Conservation (phyloP, 2,113 vertebrate genomes). For the Arothron firmamentum region DNA sequence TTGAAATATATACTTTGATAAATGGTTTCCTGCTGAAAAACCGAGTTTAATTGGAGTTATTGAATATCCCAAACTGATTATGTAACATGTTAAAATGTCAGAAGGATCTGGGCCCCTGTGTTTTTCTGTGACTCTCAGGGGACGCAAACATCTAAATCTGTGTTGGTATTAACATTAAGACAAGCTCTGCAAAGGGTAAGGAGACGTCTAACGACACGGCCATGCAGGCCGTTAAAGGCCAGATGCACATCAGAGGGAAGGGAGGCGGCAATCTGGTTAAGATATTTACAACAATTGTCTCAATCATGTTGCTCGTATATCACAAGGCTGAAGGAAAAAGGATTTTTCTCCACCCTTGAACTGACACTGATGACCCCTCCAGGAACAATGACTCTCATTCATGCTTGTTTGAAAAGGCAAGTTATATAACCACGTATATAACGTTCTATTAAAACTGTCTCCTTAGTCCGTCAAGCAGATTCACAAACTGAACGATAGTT, state of each 20-base stretch:
- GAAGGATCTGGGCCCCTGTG: constrained; percentile 18
- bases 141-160: constrained; percentile 34
- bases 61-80: constrained; percentile 45
- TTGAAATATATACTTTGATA: constrained; percentile 55
- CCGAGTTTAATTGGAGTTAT: constrained; percentile 51
- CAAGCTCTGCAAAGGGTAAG: constrained; percentile 59
- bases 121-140: constrained; percentile 18
- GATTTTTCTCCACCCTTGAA: background rate
- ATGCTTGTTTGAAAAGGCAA: background rate
- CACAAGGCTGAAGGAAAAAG: constrained; percentile 14
- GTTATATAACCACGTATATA: no score
- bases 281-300: constrained; percentile 50
- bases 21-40: constrained; percentile 40
- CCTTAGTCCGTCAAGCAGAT: constrained; percentile 1
- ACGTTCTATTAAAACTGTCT: background rate
- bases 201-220: constrained; percentile 54
- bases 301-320: constrained; percentile 47
- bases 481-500: no score
- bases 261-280: constrained; percentile 35
- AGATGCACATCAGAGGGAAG: background rate
- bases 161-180: constrained; percentile 53
- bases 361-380: constrained; percentile 2
- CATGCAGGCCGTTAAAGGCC: constrained; percentile 56
- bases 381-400: background rate
- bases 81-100: constrained; percentile 64